A percentile compares a stretch with the other conserved stretches of the same genome.
Evolutionary conservation across 92 coral and sea anemone genomes (phyloP).

Genomic region (Metridium senile): DNA sequence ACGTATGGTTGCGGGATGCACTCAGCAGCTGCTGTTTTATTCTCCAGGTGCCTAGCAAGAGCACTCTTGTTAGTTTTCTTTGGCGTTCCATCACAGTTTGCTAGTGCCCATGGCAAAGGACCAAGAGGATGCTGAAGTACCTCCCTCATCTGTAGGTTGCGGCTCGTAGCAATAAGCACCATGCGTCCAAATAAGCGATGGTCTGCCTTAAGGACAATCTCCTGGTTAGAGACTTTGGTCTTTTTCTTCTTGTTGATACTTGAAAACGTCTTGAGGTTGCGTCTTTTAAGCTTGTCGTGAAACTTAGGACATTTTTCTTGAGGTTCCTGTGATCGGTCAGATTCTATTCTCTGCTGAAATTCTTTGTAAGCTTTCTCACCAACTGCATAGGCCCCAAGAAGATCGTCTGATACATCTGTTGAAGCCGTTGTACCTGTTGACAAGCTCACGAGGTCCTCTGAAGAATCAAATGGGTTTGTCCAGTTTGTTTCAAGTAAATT

Average conservation of each 20-base stretch:
- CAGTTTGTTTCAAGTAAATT: conserved; percentile 20
- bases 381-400: too few species aligned
- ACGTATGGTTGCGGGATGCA: conserved; percentile 40
- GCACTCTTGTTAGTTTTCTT: too few species aligned
- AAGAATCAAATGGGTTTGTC: too few species aligned
- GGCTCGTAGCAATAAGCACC: conserved; percentile 54
- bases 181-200: conserved; percentile 63
- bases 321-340: background rate
- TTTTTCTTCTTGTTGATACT: conserved; percentile 27
- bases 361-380: conserved; percentile 46
- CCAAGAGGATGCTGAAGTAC: conserved; percentile 57
- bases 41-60: conserved; percentile 47
- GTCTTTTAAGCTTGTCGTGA: conserved; percentile 48
- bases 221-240: conserved; percentile 46
- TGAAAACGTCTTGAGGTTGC: conserved; percentile 37
- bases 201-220: conserved; percentile 56
- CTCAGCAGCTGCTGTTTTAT: conserved; percentile 30
- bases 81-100: conserved; percentile 48
- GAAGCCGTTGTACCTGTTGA: conserved; percentile 19
- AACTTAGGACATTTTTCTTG: too few species aligned
- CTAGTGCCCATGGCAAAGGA: conserved; percentile 61
- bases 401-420: too few species aligned
- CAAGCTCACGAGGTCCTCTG: conserved; percentile 5
- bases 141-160: conserved; percentile 54
- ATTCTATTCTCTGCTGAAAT: conserved; percentile 18